A percentile compares a stretch with the other conserved stretches of the same genome.
These are phyloP conservation scores for Papilio gigon DNA, from an alignment of 2,888 invertebrate genomes.

Conservation along the genomic window DNA sequence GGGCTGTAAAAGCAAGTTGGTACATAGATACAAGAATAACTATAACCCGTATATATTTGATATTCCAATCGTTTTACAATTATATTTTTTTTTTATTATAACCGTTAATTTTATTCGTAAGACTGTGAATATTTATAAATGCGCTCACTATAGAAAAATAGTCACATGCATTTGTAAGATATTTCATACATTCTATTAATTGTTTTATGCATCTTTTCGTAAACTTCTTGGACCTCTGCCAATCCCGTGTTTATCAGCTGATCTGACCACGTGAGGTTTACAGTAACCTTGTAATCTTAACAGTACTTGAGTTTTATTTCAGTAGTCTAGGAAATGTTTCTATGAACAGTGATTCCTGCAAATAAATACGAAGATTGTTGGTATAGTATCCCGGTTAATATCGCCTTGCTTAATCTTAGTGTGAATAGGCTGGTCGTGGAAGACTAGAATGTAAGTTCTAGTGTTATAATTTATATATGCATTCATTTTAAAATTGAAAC, in stretches of 20 bases:
- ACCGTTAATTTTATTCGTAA: no score
- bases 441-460: no score
- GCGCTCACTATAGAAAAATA: background rate
- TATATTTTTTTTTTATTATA: no score
- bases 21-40: no score
- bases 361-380: conserved; percentile 19
- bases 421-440: no score
- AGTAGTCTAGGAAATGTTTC: conserved; percentile 21
- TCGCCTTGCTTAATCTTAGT: no score
- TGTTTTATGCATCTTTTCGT: conserved; percentile 13
- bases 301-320: conserved; percentile 19
- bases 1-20: no score
- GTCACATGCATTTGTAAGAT: background rate
- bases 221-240: conserved; percentile 60
- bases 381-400: conserved; percentile 15
- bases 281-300: conserved; percentile 44
- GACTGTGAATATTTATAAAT: no score
- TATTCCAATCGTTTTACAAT: no score
- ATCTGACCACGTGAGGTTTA: conserved; percentile 60
- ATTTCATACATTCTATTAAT: background rate
- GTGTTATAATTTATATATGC: no score
- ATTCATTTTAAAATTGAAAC: no score
- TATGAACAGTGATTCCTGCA: conserved; percentile 20
- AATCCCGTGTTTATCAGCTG: conserved; percentile 60
- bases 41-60: no score